A percentile compares a stretch with the other conserved stretches of the same genome.
These are phyloP conservation scores for Nycteola revayana DNA, from an alignment of 2,888 invertebrate species.

Conservation along the genomic window DNA sequence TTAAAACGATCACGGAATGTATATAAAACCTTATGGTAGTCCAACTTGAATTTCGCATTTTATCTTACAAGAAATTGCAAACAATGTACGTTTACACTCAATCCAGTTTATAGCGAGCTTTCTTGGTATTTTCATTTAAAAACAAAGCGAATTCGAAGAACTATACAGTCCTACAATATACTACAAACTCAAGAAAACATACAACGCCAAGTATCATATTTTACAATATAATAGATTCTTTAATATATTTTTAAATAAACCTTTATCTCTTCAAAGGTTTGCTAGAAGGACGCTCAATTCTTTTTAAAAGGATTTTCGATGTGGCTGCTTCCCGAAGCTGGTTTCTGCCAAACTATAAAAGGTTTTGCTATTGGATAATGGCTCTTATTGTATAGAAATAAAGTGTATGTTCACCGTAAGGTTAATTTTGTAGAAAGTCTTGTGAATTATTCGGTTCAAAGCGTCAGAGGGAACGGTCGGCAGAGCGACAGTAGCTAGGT, in stretches of 20 bases:
- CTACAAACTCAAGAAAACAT: no score
- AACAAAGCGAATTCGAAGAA: no score
- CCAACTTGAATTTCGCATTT: no score
- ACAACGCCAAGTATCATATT: conserved; percentile 13
- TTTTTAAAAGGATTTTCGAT: conserved; percentile 51
- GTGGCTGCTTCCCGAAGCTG: conserved; percentile 39
- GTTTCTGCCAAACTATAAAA: conserved; percentile 21
- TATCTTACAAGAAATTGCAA: no score
- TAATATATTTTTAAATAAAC: conserved; percentile 35
- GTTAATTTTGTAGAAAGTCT: conserved; percentile 34
- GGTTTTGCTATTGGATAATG: conserved; percentile 25
- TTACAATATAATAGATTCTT: conserved; percentile 17
- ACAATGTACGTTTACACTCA: no score
- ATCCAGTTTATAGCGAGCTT: no score
- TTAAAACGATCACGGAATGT: no score
- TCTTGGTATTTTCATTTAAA: no score
- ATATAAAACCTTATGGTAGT: no score
- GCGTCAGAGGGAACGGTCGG: conserved; percentile 44
- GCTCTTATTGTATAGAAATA: conserved; percentile 21
- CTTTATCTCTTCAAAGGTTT: conserved; percentile 35
- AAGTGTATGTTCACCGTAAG: conserved; percentile 23
- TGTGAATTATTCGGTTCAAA: conserved; percentile 61
- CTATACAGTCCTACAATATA: no score
- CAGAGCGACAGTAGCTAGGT: conserved; percentile 43
- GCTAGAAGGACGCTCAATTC: conserved; percentile 38